Percentiles rank a stretch among this genome's conserved stretches.
phyloP scores from a whole-genome alignment of 1,140 invertebrate species.

The Chironomus striatipennis region DNA sequence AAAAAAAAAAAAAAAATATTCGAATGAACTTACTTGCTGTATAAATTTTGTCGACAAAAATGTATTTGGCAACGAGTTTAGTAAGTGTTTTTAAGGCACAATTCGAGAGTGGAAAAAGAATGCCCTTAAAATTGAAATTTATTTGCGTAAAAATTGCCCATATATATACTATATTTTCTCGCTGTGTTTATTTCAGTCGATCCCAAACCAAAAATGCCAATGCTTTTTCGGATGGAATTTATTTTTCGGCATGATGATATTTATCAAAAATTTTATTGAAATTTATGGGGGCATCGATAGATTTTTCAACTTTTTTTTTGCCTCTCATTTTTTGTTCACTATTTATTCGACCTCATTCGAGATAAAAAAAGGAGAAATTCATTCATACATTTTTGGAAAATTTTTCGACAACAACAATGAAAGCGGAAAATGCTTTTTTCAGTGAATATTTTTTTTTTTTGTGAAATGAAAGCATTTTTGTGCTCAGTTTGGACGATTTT shows the following conservation, averaged over 20 bases:
- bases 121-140: not conserved
- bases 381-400: too few relatives aligned
- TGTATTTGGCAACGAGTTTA: too few relatives aligned
- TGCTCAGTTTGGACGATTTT: too few relatives aligned
- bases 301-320: not conserved
- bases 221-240: conserved; percentile 6
- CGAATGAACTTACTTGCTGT: not conserved
- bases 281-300: conserved; percentile 7
- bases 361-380: too few relatives aligned
- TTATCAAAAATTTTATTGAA: conserved; percentile 15
- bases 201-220: not conserved
- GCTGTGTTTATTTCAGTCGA: not conserved
- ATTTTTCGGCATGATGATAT: conserved; percentile 4
- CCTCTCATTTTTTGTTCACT: not conserved
- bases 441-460: too few relatives aligned
- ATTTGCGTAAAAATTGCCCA: conserved; percentile 8
- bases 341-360: not conserved
- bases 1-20: too few relatives aligned
- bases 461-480: too few relatives aligned
- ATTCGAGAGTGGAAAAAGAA: not conserved
- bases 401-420: too few relatives aligned
- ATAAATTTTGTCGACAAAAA: too few relatives aligned
- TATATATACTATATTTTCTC: not conserved
- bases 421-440: too few relatives aligned
- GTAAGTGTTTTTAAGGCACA: not conserved